Conservation (phyloP, 1,140 invertebrate genomes). For the Periplaneta americana region DNA sequence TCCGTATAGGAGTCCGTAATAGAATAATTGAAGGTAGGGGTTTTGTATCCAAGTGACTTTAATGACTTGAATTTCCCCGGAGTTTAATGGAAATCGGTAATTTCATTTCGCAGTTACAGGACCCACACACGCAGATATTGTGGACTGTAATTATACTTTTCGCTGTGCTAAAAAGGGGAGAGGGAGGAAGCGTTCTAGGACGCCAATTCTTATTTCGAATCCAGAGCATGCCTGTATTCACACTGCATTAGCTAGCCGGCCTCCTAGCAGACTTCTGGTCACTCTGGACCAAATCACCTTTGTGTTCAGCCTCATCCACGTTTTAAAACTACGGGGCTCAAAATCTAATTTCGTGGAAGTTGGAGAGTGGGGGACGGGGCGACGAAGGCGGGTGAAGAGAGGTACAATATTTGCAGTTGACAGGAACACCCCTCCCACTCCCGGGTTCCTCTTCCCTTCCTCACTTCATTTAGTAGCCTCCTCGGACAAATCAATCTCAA, state of each 20-base stretch:
- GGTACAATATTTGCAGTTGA: background rate
- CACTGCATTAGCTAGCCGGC: background rate
- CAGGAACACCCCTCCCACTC: background rate
- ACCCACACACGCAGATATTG: no score
- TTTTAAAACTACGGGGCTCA: conserved; percentile 1
- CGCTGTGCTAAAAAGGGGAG: no score
- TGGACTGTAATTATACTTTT: no score
- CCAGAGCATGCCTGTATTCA: background rate
- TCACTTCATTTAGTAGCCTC: background rate
- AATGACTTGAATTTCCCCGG: no score
- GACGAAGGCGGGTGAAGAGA: background rate
- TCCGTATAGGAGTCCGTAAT: no score
- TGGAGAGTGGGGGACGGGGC: background rate
- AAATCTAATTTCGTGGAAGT: conserved; percentile 10
- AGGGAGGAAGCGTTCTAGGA: no score
- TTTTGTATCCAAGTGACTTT: no score
- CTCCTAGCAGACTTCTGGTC: background rate
- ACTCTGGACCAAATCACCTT: background rate
- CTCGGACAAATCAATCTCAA: conserved; percentile 11
- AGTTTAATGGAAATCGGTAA: no score
- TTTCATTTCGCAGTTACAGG: no score
- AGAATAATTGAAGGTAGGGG: no score
- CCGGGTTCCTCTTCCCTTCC: background rate
- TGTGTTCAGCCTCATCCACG: background rate
- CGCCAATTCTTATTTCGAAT: background rate